Evolutionary conservation across 2,113 vertebrate genomes (phyloP), one percentile per base, ranked within the genome.

Genomic region (Thalassarche chlororhynchos): DNA sequence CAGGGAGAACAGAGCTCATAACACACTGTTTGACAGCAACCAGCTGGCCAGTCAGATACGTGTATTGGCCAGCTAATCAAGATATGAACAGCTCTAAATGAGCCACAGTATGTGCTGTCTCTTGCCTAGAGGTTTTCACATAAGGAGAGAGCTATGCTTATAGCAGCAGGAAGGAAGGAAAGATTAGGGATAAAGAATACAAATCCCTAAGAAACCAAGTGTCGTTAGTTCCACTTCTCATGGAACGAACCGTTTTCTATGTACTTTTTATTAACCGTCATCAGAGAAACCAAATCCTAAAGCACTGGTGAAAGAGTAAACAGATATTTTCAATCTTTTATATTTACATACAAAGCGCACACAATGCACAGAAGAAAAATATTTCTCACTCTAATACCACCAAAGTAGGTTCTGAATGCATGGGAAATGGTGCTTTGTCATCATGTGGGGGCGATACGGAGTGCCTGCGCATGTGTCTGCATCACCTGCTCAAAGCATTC

Each of bases 171-270:
- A 89, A 78, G 40, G 29, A 95, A 81, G 28, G 58, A 87, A 93
- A 89, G 12, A 64, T 51, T 60, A 61, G 14, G 46, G 28, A 74
- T 66, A 57, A 14, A 75, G 52, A 87, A 82, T 12, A 85, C 10
- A 95, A 94, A 79, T 69, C 57, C 57, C 57, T 61, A 60, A 71
- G 70, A 90, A 91, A 69, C 5, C 52, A 69, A 49, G 18, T 11
- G 49, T 18, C 15, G 0, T 62, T 76, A 65, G 36, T 61, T 46
- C 8, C 5, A 3, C 36, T 87, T 64, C 57, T 79, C 44, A 32
- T 36, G 16, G 40, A 91, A 85, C 0, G 0, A 79, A 87, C 17
- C 0, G 0, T 69, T 85, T 85, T 57, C 38, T 34, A 29, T 3
- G 13, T 72, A 40, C 5, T 75, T 96, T 55, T 47, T 69, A 69